phyloP scores from a whole-genome alignment of 2,888 invertebrate genomes.

The Liodrosophila aerea region DNA sequence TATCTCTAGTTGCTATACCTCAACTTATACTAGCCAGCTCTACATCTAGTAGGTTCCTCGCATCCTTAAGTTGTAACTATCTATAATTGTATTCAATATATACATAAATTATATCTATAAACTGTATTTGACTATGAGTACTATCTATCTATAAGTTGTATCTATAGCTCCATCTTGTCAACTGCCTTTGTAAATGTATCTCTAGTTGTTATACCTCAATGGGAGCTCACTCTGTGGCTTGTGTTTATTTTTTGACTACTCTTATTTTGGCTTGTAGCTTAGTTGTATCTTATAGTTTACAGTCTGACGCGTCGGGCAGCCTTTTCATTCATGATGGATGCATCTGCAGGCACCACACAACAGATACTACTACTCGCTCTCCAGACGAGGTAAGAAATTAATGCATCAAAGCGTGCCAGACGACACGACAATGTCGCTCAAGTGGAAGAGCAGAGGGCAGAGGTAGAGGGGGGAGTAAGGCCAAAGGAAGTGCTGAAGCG shows the following conservation, averaged over 20 bases:
- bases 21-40: too few relatives aligned
- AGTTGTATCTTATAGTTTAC: conserved; percentile 73
- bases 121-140: too few relatives aligned
- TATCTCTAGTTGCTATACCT: too few relatives aligned
- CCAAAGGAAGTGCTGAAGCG: conserved; percentile 48
- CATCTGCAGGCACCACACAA: conserved; percentile 45
- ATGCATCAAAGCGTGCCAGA: conserved; percentile 74
- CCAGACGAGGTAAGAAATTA: conserved; percentile 61
- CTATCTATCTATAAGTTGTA: too few relatives aligned
- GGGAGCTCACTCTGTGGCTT: not conserved
- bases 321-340: conserved; percentile 72
- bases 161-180: too few relatives aligned
- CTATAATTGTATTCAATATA: too few relatives aligned
- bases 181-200: not conserved
- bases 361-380: conserved; percentile 9
- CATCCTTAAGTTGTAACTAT: too few relatives aligned
- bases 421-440: conserved; percentile 51
- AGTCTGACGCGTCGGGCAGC: conserved; percentile 74
- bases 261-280: not conserved
- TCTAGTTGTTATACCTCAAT: not conserved
- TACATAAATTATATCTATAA: too few relatives aligned
- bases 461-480: conserved; percentile 1
- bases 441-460: conserved; percentile 53
- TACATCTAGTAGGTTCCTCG: too few relatives aligned
- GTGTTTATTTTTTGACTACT: not conserved